Conservation (phyloP, 1,140 invertebrate species). For the Musca domestica region DNA sequence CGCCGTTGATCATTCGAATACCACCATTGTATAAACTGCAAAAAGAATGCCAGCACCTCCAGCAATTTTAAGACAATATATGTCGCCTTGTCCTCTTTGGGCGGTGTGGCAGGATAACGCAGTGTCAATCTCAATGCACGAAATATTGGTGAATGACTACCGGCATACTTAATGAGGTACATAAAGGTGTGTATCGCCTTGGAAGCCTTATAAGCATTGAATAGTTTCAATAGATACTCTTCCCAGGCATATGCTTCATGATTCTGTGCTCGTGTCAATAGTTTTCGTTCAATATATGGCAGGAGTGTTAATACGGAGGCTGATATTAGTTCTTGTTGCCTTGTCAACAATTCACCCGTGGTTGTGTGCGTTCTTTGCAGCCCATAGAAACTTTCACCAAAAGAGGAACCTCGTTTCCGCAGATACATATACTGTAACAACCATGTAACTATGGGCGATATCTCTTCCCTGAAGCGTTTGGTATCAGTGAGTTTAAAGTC, state of each 20-base stretch:
- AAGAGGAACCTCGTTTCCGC: slow-evolving; percentile 43
- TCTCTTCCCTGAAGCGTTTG: slow-evolving; percentile 38
- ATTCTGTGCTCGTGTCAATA: slow-evolving; percentile 32
- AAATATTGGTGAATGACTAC: slow-evolving; percentile 42
- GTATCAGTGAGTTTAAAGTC: slow-evolving; percentile 24
- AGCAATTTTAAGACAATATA: slow-evolving; percentile 44
- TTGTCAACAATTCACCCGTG: slow-evolving; percentile 36
- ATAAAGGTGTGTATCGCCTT: slow-evolving; percentile 46
- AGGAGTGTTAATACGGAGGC: slow-evolving; percentile 40
- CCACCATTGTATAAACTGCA: slow-evolving; percentile 53
- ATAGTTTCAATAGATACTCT: slow-evolving; percentile 33
- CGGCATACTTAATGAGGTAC: slow-evolving; percentile 42
- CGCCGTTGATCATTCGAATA: slow-evolving; percentile 47
- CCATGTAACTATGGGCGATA: slow-evolving; percentile 45
- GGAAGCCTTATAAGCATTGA: slow-evolving; percentile 44
- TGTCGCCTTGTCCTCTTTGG: slow-evolving; percentile 42
- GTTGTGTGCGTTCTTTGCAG: slow-evolving; percentile 39
- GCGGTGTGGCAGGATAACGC: slow-evolving; percentile 41
- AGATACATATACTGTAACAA: slow-evolving; percentile 46
- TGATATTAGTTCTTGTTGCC: slow-evolving; percentile 37
- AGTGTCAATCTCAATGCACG: slow-evolving; percentile 36
- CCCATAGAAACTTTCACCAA: slow-evolving; percentile 50
- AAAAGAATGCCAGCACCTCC: slow-evolving; percentile 48
- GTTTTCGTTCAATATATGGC: slow-evolving; percentile 42
- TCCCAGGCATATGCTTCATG: slow-evolving; percentile 39